phyloP scores from a whole-genome alignment of 2,797 vertebrate species.

The Melanotaenia parkinsoni region DNA sequence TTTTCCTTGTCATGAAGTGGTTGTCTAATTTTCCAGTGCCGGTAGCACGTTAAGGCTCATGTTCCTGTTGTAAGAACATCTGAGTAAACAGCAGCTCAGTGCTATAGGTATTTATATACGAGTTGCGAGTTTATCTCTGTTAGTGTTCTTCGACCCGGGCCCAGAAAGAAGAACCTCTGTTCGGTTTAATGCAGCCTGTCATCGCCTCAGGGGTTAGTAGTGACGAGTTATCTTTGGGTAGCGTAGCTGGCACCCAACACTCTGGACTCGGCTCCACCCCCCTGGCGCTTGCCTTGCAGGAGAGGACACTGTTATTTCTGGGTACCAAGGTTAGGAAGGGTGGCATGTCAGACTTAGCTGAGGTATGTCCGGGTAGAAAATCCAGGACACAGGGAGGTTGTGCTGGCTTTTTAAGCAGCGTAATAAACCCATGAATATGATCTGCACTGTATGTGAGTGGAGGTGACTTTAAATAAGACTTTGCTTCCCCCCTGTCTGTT shows the following conservation, averaged over 20 bases:
- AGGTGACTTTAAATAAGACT: constrained; percentile 33
- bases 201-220: constrained; percentile 52
- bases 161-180: constrained; percentile 38
- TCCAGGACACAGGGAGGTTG: background rate
- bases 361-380: constrained; percentile 26
- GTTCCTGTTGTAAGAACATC: constrained; percentile 3
- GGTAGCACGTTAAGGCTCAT: background rate
- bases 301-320: constrained; percentile 65
- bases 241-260: constrained; percentile 37
- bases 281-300: constrained; percentile 15
- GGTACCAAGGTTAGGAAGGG: constrained; percentile 45
- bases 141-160: constrained; percentile 45
- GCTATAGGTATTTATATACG: constrained; percentile 50
- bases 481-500: constrained; percentile 35
- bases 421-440: background rate
- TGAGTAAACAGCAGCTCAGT: background rate
- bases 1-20: background rate
- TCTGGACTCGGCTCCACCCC: constrained; percentile 9
- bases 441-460: constrained; percentile 14
- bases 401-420: background rate
- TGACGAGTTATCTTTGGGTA: constrained; percentile 73
- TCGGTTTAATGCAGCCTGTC: constrained; percentile 72
- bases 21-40: background rate
- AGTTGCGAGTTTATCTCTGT: constrained; percentile 64
- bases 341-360: constrained; percentile 8